Percentiles rank a stretch among this genome's conserved stretches.
phyloP scores from a whole-genome alignment of 2,797 vertebrate species.

The Lycodopsis pacificus region DNA sequence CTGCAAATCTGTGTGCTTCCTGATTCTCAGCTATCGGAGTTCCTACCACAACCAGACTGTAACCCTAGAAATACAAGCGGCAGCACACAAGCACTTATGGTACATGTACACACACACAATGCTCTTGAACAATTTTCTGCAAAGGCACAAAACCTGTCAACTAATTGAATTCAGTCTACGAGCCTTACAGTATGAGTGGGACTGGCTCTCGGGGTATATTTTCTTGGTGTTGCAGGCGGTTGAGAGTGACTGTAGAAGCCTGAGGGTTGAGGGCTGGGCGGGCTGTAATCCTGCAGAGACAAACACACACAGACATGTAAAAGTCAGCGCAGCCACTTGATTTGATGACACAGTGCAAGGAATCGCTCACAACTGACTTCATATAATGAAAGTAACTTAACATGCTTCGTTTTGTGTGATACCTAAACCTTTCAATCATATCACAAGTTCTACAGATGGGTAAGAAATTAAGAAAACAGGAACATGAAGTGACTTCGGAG shows the following conservation, averaged over 20 bases:
- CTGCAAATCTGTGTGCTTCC: constrained; percentile 30
- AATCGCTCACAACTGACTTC: neutral
- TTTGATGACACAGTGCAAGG: neutral
- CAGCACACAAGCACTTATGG: neutral
- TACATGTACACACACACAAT: neutral
- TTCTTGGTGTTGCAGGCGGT: constrained; percentile 70
- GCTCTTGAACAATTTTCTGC: neutral
- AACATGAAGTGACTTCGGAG: neutral
- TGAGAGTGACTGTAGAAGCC: constrained; percentile 52
- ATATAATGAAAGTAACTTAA: neutral
- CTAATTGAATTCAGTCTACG: neutral
- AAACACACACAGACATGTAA: constrained; percentile 27
- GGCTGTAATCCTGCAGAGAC: constrained; percentile 73
- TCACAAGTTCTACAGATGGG: neutral
- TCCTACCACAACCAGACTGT: constrained; percentile 47
- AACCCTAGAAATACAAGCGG: constrained; percentile 64
- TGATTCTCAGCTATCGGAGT: constrained; percentile 51
- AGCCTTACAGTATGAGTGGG: constrained; percentile 65
- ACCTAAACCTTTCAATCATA: neutral
- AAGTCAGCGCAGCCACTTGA: neutral
- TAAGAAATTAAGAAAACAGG: neutral
- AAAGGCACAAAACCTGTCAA: neutral
- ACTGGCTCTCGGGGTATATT: constrained; percentile 73
- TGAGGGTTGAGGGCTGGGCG: constrained; percentile 51
- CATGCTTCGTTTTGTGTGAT: neutral